Conservation (phyloP, 2,113 vertebrate genomes). For the Smithornis capensis region DNA sequence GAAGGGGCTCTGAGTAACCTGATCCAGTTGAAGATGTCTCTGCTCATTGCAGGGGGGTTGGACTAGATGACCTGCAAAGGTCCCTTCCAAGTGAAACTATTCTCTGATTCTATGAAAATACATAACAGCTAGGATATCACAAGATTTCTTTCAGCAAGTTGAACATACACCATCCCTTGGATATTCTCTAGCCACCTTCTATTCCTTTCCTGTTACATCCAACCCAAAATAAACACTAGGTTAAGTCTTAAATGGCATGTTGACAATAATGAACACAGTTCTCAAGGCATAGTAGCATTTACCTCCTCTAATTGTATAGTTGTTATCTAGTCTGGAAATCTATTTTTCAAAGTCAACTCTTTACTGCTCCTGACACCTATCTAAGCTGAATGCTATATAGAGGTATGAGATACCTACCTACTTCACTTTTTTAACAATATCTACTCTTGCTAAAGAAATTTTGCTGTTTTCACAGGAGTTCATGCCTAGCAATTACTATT, state of each 20-base stretch:
- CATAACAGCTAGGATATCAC: background rate
- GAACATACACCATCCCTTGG: background rate
- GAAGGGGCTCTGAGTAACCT: background rate
- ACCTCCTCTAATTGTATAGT: background rate
- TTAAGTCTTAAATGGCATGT: background rate
- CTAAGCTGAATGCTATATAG: background rate
- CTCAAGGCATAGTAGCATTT: background rate
- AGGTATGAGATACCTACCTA: background rate
- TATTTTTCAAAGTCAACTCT: background rate
- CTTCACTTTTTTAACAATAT: background rate
- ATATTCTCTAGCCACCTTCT: background rate
- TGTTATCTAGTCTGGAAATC: background rate
- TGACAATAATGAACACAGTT: background rate
- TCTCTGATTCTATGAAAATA: background rate
- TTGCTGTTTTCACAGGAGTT: conserved; percentile 3
- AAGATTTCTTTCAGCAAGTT: background rate
- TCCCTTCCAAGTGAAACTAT: background rate
- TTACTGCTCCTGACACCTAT: background rate
- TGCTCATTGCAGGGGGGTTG: background rate
- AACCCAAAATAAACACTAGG: background rate
- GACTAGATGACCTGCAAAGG: background rate
- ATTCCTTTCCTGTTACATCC: background rate
- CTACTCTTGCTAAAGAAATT: background rate
- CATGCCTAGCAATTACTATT: background rate
- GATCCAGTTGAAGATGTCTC: background rate